Evolutionary conservation across 2,113 vertebrate genomes (phyloP), one percentile per base, ranked within the genome.

Genomic region (Oplegnathus fasciatus): DNA sequence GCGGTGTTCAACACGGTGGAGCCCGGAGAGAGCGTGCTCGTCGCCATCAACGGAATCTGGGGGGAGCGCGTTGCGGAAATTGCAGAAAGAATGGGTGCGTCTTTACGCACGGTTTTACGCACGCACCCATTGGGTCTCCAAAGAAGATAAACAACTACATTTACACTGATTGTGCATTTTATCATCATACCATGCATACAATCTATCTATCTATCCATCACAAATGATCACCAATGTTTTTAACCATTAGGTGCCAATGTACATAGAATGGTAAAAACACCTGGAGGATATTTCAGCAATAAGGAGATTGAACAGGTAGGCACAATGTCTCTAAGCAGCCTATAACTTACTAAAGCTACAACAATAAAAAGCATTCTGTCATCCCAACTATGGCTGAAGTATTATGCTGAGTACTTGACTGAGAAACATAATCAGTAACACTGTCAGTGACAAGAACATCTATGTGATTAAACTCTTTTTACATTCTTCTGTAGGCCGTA

Each of bases 11-110:
- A 99, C 58, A 85, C 95, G 0, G 96, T 98, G 75, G 98, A 99
- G 87, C 95, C 79, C 0, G 96, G 97, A 0, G 98, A 99, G 71
- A 92, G 94, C 0, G 95, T 96, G 50, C 94, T 99, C 48, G 91
- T 98, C 0, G 96, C 96, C 3, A 11, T 94, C 85, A 98, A 98
- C 0, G 98, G 98, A 30, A 93, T 99, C 44, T 99, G 98, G 98
- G 98, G 98, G 75, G 96, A 98, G 61, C 96, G 98, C 1, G 98
- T 98, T 0, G 94, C 95, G 0, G 96, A 98, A 7, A 97, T 99
- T 0, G 95, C 96, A n/a, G 91, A 97, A 58, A 97, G 98, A 71
- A 90, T 98, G 10, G 97, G 98, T 99, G 95, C 1, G 87, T 52
- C 14, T 72, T 88, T 85, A 81, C 75, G 75, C 82, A 74, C 26